Percentiles rank a stretch among this genome's conserved stretches.
These are phyloP conservation scores for Nyleta sp. DNA, from an alignment of 2,888 invertebrate species.

Conservation along the genomic window DNA sequence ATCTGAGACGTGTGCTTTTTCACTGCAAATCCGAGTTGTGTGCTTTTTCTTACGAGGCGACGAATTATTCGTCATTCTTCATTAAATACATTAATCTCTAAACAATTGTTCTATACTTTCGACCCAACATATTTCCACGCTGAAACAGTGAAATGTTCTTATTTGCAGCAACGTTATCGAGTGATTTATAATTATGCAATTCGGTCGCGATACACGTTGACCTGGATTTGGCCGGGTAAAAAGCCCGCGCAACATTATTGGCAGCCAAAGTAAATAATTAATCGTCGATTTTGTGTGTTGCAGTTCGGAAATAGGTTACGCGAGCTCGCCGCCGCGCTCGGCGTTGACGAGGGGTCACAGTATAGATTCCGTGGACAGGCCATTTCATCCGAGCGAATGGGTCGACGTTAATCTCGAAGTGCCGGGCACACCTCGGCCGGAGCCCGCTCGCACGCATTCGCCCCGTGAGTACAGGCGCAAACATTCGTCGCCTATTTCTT, in stretches of 20 bases:
- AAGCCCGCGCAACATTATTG: slow-evolving; percentile 20
- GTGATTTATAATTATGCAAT: slow-evolving; percentile 33
- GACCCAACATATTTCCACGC: no score
- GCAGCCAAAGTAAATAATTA: slow-evolving; percentile 42
- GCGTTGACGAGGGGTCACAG: slow-evolving; percentile 77
- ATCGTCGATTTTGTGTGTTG: slow-evolving; percentile 36
- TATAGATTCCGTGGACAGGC: slow-evolving; percentile 81
- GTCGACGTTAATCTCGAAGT: slow-evolving; percentile 84
- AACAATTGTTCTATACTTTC: no score
- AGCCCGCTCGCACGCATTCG: slow-evolving; percentile 74
- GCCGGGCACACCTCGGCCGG: slow-evolving; percentile 80
- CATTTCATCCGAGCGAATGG: slow-evolving; percentile 84
- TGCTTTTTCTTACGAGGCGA: no score
- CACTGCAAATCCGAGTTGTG: no score
- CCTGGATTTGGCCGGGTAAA: slow-evolving; percentile 22
- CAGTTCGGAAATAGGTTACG: slow-evolving; percentile 80
- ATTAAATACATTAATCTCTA: no score
- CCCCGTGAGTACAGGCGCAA: slow-evolving; percentile 59
- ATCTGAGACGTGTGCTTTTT: no score
- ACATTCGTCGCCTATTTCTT: slow-evolving; percentile 24
- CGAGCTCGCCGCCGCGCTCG: slow-evolving; percentile 78
- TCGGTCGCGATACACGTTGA: slow-evolving; percentile 16
- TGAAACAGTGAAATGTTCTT: background rate
- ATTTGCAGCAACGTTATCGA: background rate
- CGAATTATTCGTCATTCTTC: no score